phyloP scores from a whole-genome alignment of 2,113 vertebrate species.

The Prionailurus bengalensis region DNA sequence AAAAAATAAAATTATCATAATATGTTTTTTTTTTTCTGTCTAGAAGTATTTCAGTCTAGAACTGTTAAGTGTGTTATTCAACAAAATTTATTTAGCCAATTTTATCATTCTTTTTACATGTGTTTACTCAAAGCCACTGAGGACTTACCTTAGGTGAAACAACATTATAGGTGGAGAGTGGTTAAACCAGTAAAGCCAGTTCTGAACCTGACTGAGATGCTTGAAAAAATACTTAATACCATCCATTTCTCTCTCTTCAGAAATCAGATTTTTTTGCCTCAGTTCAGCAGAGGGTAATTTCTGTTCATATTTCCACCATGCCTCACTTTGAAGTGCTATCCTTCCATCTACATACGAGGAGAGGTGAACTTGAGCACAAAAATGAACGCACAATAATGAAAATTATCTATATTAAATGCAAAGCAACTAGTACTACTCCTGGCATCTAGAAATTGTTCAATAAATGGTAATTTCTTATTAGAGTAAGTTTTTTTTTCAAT shows the following conservation, averaged over 20 bases:
- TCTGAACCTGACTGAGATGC: background rate
- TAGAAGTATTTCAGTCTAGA: background rate
- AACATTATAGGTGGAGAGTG: background rate
- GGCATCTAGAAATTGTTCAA: background rate
- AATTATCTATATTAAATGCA: background rate
- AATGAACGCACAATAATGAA: background rate
- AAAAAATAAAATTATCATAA: background rate
- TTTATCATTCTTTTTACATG: background rate
- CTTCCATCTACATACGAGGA: background rate
- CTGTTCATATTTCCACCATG: background rate
- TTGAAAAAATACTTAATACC: background rate
- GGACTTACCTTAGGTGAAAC: background rate
- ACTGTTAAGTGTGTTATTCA: background rate
- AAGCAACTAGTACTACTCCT: background rate
- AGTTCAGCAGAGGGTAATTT: background rate
- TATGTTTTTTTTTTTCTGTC: background rate
- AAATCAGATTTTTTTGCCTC: background rate
- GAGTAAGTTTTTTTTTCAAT: background rate
- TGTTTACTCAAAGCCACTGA: background rate
- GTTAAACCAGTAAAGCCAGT: background rate
- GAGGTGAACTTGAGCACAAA: background rate
- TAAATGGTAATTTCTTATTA: background rate
- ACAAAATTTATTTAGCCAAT: background rate
- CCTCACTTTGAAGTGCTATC: background rate
- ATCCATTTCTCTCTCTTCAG: background rate